phyloP scores from a whole-genome alignment of 2,888 invertebrate genomes.

The Amaurobius ferox region DNA sequence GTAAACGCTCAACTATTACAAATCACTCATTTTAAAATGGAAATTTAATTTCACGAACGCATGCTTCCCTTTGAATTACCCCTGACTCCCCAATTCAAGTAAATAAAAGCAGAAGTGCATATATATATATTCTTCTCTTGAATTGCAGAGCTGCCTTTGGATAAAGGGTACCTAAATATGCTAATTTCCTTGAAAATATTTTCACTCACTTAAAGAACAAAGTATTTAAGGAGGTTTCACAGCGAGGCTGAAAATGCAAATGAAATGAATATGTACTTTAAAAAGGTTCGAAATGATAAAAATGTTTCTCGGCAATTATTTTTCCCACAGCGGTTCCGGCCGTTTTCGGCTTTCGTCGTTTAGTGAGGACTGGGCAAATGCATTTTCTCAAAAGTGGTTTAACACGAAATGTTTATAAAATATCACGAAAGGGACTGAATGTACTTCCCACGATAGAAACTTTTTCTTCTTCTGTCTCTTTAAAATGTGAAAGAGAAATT shows the following conservation, averaged over 20 bases:
- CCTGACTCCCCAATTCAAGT: too few relatives aligned
- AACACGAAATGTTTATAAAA: neutral
- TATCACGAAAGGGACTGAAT: neutral
- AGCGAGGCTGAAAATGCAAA: conserved; percentile 47
- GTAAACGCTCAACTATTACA: too few relatives aligned
- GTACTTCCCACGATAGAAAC: neutral
- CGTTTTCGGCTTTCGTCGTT: neutral
- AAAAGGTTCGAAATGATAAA: conserved; percentile 45
- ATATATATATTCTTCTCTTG: too few relatives aligned
- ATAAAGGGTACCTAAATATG: neutral
- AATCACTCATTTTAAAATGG: too few relatives aligned
- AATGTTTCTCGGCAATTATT: conserved; percentile 62
- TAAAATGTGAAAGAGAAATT: too few relatives aligned
- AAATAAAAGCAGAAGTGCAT: too few relatives aligned
- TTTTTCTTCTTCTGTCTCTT: neutral
- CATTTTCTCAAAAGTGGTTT: neutral
- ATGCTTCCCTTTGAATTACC: too few relatives aligned
- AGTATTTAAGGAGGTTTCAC: conserved; percentile 7
- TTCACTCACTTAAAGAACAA: neutral
- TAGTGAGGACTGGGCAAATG: neutral
- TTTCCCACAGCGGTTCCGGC: neutral
- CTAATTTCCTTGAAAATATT: neutral
- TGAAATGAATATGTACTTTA: conserved; percentile 47
- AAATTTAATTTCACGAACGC: too few relatives aligned
- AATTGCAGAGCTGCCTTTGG: too few relatives aligned